Conservation (phyloP, 2,888 invertebrate genomes). For the Drosophila anomelani region DNA sequence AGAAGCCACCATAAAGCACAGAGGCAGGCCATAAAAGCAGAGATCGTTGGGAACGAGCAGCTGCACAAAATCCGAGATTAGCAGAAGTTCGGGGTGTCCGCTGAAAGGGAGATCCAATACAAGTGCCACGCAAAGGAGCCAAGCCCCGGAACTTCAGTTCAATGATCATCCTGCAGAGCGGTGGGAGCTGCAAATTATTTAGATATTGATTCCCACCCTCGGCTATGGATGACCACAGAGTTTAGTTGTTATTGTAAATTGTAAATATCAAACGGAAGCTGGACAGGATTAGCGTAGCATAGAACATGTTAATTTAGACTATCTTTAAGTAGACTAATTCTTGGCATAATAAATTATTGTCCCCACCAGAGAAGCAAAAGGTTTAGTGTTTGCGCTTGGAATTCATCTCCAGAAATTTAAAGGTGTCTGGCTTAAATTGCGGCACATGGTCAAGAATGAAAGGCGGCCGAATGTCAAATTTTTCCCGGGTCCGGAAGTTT, state of each 20-base stretch:
- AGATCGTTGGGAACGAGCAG: constrained; percentile 61
- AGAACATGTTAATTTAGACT: constrained; percentile 53
- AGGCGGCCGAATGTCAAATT: constrained; percentile 7
- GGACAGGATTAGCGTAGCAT: constrained; percentile 50
- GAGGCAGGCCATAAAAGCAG: constrained; percentile 75
- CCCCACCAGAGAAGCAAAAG: constrained; percentile 34
- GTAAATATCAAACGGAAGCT: constrained; percentile 30
- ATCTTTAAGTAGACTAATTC: constrained; percentile 72
- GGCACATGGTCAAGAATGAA: constrained; percentile 37
- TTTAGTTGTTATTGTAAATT: constrained; percentile 61
- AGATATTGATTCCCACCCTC: neutral
- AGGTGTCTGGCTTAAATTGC: constrained; percentile 32
- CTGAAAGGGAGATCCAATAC: neutral
- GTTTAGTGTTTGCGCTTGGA: neutral
- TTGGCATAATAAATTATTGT: constrained; percentile 72
- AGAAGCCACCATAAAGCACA: constrained; percentile 52
- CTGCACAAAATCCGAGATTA: constrained; percentile 23
- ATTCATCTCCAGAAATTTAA: constrained; percentile 10
- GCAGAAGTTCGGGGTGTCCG: constrained; percentile 6
- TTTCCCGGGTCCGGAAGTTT: neutral
- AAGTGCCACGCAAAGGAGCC: constrained; percentile 27
- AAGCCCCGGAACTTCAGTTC: constrained; percentile 16
- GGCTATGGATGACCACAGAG: constrained; percentile 8
- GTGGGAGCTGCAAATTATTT: neutral
- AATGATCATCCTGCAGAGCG: constrained; percentile 4